Evolutionary conservation across 1,140 invertebrate species (phyloP).

Genomic region (Neotoxoptera formosana): DNA sequence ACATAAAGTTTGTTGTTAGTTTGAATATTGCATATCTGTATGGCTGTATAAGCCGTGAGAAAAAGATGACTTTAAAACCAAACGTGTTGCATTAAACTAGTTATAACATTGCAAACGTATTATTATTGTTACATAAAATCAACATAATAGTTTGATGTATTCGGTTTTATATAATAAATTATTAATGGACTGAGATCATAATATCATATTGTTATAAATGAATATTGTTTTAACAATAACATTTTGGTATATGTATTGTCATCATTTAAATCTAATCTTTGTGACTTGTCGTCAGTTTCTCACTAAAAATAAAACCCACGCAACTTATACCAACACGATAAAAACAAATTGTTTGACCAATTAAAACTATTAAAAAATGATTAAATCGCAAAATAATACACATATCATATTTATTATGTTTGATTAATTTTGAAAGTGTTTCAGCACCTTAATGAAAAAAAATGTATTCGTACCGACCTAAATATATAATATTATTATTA

Average conservation of each 20-base stretch:
- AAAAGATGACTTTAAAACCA: background rate
- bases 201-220: background rate
- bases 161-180: constrained; percentile 28
- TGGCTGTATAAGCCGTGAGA: background rate
- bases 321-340: constrained; percentile 3
- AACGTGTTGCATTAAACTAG: background rate
- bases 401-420: background rate
- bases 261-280: constrained; percentile 41
- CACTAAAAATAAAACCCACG: background rate
- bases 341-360: background rate
- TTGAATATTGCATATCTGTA: background rate
- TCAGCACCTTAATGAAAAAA: background rate
- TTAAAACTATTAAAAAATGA: constrained; percentile 20
- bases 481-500: background rate
- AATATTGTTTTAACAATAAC: constrained; percentile 42
- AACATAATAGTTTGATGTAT: background rate
- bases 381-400: background rate
- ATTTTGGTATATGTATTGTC: constrained; percentile 25
- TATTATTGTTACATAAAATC: background rate
- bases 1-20: background rate
- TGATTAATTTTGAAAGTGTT: background rate
- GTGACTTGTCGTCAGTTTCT: background rate
- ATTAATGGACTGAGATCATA: background rate
- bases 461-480: background rate
- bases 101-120: constrained; percentile 2